Conservation (phyloP, 2,888 invertebrate species). For the Leptothorax acervorum region DNA sequence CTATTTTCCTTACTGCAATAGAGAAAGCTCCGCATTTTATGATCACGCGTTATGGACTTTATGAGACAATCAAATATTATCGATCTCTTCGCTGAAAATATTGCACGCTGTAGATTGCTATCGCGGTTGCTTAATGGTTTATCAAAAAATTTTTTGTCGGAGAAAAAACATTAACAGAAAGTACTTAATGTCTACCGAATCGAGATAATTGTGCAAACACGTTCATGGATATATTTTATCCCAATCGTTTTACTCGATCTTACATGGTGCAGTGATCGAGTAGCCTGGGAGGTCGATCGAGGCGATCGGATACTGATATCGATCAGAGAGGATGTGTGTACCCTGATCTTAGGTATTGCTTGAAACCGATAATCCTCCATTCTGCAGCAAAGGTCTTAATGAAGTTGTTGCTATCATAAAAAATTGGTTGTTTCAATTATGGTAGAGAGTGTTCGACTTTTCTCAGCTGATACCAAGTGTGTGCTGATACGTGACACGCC, state of each 20-base stretch:
- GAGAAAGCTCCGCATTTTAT: conserved; percentile 15
- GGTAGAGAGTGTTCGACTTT: background rate
- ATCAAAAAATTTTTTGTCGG: background rate
- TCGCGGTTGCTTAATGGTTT: background rate
- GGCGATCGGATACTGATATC: conserved; percentile 68
- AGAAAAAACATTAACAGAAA: conserved; percentile 11
- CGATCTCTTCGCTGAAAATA: conserved; percentile 1
- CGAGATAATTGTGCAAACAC: conserved; percentile 74
- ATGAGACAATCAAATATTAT: conserved; percentile 5
- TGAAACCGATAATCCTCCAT: conserved; percentile 81
- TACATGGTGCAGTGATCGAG: conserved; percentile 46
- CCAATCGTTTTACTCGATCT: conserved; percentile 60
- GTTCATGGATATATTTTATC: conserved; percentile 76
- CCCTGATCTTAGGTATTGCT: conserved; percentile 73
- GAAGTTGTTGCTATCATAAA: conserved; percentile 68
- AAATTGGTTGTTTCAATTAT: conserved; percentile 73
- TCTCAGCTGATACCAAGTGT: background rate
- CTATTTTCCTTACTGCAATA: background rate
- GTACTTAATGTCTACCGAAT: conserved; percentile 35
- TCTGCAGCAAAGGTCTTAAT: conserved; percentile 75
- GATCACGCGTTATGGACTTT: conserved; percentile 2
- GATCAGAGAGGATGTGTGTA: conserved; percentile 71
- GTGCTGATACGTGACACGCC: background rate
- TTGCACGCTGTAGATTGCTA: background rate
- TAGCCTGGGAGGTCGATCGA: conserved; percentile 67